Evolutionary conservation across 2,113 vertebrate genomes (phyloP).

Genomic region (Thomomys bottae): DNA sequence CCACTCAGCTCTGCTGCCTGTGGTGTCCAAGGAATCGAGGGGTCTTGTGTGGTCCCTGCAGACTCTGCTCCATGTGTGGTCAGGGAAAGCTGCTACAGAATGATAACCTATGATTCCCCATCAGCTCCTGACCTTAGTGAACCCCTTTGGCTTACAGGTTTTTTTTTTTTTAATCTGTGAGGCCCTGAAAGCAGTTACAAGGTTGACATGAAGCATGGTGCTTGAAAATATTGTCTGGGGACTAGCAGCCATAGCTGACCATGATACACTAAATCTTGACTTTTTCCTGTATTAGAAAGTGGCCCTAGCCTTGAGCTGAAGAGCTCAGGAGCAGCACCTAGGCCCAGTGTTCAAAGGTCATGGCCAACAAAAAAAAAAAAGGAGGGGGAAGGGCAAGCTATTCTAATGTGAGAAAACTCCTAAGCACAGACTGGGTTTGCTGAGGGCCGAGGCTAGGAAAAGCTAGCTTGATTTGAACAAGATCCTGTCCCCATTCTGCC

Average conservation of each 20-base stretch:
- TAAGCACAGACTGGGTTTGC: background rate
- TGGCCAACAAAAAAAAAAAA: no score
- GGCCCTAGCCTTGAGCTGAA: no score
- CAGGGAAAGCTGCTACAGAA: background rate
- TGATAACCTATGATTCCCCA: background rate
- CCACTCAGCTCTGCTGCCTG: no score
- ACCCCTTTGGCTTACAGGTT: conserved; percentile 30
- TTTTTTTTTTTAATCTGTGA: conserved; percentile 42
- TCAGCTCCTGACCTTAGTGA: conserved; percentile 11
- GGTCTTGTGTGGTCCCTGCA: background rate
- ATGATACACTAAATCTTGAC: background rate
- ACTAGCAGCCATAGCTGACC: background rate
- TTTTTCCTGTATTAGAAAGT: background rate
- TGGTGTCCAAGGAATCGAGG: background rate
- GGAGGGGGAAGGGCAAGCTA: background rate
- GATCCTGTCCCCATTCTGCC: no score
- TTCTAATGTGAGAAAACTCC: background rate
- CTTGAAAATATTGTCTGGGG: background rate
- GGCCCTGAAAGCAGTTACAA: background rate
- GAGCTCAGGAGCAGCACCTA: no score
- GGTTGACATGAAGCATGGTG: background rate
- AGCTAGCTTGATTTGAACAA: background rate
- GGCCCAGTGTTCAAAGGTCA: no score
- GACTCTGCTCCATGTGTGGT: background rate
- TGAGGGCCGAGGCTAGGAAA: background rate